These are phyloP conservation scores for Cheilosia soror DNA, from an alignment of 2,888 invertebrate genomes.

Conservation along the genomic window DNA sequence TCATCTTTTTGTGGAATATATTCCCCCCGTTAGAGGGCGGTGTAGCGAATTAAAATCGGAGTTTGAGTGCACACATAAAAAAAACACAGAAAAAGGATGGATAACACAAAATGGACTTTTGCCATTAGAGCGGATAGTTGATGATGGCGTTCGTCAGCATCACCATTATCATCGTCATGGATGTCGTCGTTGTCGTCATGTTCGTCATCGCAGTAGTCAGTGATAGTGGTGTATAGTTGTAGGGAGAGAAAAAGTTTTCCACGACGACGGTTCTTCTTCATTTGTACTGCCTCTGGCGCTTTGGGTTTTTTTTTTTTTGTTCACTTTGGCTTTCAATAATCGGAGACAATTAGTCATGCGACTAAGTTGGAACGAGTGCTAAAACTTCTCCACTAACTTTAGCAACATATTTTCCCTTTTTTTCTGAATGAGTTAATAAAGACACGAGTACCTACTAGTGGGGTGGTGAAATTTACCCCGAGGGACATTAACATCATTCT, in stretches of 20 bases:
- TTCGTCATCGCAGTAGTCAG: constrained; percentile 14
- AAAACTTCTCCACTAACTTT: constrained; percentile 40
- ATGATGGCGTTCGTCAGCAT: constrained; percentile 66
- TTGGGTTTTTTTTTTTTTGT: not conserved
- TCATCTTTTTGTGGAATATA: constrained; percentile 29
- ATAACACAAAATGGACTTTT: constrained; percentile 68
- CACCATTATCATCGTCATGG: constrained; percentile 56
- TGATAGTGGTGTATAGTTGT: not conserved
- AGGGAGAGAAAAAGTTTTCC: constrained; percentile 1
- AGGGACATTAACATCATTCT: not conserved
- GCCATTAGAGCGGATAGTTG: constrained; percentile 67
- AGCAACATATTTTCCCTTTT: not conserved
- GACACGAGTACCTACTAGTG: not conserved
- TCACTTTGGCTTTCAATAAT: constrained; percentile 45
- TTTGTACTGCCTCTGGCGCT: constrained; percentile 16
- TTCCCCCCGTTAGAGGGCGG: not conserved
- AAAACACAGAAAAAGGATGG: constrained; percentile 31
- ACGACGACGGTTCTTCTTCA: constrained; percentile 18
- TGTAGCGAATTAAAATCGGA: constrained; percentile 10
- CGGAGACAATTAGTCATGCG: constrained; percentile 62
- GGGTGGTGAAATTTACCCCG: constrained; percentile 11
- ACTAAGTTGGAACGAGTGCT: constrained; percentile 19
- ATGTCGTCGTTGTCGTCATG: constrained; percentile 6
- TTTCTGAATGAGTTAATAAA: constrained; percentile 4
- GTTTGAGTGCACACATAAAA: not conserved